Evolutionary conservation across 2,113 vertebrate species (phyloP), one percentile per base, ranked within the genome.

Genomic region (Okapia johnstoni): DNA sequence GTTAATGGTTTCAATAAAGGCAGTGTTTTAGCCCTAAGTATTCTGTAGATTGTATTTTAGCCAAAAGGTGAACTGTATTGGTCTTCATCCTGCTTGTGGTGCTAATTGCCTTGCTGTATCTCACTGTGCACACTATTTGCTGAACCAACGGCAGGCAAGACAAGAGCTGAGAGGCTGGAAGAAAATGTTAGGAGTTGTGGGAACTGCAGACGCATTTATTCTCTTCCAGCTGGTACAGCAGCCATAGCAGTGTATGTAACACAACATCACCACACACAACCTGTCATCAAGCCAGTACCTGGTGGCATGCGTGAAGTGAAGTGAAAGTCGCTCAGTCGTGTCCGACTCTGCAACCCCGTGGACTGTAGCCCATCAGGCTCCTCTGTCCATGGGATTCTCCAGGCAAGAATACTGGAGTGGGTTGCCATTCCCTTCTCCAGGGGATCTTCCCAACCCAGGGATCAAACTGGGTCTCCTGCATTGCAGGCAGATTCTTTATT

Each of bases 251-350:
- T 9, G 0, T 11, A 12, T 0, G 19, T 36, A 3, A 12, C n/a
- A 23, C n/a, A 70, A 12, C 19, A 6, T 21, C 63, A 6, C 63
- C n/a, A 36, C n/a, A 3, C n/a, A 36, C 63, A 36, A 3, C 9
- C 9, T 70, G n/a, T 12, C n/a, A 5, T n/a, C 9, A 36, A 23
- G 63, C 4, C 1, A 23, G n/a, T 5, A 11, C 19, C n/a, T 1
- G 11, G n/a, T 12, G 63, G n/a, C 63, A 70, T 12, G 63, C 63
- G 2, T 36, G 63, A 70, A 36, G 4, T 11, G n/a, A 36, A 11
- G 63, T 6, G 17, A 23, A 36, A 36, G 63, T 0, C 2, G 0
- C n/a, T 12, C 10, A 36, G 63, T 70, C 2, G 1, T 36, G 63
- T 70, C 63, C 2, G 4, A 70, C 63, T 36, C 63, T 70, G 63